phyloP scores from a whole-genome alignment of 2,888 invertebrate species.

The Dynastes tityus region DNA sequence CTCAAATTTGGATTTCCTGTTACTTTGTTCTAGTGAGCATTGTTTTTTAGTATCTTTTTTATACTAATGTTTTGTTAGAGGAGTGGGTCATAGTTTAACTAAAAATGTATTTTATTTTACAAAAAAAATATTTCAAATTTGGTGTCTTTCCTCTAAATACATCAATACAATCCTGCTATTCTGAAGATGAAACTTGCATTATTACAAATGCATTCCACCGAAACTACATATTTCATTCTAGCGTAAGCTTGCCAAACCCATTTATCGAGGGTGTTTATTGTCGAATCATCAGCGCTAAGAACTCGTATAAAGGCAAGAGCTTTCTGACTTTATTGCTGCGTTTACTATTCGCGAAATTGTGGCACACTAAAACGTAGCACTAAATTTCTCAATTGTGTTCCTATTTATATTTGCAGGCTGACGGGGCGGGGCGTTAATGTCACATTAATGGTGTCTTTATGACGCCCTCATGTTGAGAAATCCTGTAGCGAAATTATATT shows the following conservation, averaged over 20 bases:
- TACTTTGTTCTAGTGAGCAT: too few relatives aligned
- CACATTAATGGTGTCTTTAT: conserved; percentile 3
- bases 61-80: too few relatives aligned
- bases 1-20: too few relatives aligned
- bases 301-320: neutral
- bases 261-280: conserved; percentile 8
- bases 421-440: conserved; percentile 4
- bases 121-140: too few relatives aligned
- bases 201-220: neutral
- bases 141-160: too few relatives aligned
- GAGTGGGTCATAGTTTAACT: too few relatives aligned
- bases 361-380: neutral
- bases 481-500: neutral
- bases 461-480: neutral
- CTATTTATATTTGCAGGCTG: conserved; percentile 4
- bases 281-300: neutral
- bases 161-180: too few relatives aligned
- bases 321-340: conserved; percentile 10
- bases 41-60: too few relatives aligned
- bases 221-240: neutral
- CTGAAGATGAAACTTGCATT: too few relatives aligned
- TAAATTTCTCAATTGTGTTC: conserved; percentile 27
- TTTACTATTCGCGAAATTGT: conserved; percentile 29
- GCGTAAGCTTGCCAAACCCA: too few relatives aligned
- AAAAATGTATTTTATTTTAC: too few relatives aligned